Conservation (phyloP, 2,888 invertebrate species). For the Acronicta psi region DNA sequence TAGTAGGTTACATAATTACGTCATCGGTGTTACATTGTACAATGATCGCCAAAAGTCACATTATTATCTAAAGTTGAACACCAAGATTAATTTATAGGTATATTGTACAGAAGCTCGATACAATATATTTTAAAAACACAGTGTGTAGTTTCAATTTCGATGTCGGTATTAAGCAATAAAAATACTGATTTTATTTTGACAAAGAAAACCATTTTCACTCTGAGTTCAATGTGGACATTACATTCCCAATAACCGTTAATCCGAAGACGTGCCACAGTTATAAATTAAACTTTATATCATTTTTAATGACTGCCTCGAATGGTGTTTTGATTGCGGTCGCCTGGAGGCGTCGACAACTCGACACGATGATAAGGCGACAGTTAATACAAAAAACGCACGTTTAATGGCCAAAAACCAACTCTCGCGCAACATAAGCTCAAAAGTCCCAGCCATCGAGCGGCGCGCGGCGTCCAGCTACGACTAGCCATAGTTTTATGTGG, state of each 20-base stretch:
- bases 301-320: conserved; percentile 86
- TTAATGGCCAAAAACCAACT: conserved; percentile 81
- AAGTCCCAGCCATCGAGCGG: conserved; percentile 35
- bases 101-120: not conserved
- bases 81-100: not conserved
- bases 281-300: conserved; percentile 89
- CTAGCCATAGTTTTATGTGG: conserved; percentile 76
- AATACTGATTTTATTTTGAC: conserved; percentile 68
- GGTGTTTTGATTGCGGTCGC: conserved; percentile 88
- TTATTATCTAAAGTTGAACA: not conserved
- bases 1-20: not conserved
- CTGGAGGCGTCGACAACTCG: conserved; percentile 89
- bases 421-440: conserved; percentile 45
- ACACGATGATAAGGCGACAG: conserved; percentile 87
- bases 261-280: conserved; percentile 78
- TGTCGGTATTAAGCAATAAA: conserved; percentile 59
- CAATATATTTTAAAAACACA: not conserved
- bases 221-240: conserved; percentile 77
- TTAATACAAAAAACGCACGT: conserved; percentile 85
- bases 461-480: conserved; percentile 52
- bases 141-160: conserved; percentile 3
- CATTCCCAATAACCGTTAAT: conserved; percentile 85
- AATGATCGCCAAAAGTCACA: not conserved
- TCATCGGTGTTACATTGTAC: not conserved
- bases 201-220: conserved; percentile 81